A percentile compares a stretch with the other conserved stretches of the same genome.
Conservation (phyloP, 2,113 vertebrate species). For the Mormyrus lacerda region DNA sequence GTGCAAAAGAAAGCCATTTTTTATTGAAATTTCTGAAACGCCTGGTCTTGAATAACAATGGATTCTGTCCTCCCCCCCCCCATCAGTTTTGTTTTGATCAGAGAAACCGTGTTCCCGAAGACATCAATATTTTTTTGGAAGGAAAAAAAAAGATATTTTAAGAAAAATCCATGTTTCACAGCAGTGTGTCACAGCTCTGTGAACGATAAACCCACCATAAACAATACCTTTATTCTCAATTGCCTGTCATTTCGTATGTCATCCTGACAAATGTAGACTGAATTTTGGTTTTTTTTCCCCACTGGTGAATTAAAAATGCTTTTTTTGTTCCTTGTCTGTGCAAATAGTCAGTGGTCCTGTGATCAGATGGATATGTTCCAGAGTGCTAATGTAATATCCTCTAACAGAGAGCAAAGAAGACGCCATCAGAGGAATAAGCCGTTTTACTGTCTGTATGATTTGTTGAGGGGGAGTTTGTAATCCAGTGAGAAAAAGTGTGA, state of each 20-base stretch:
- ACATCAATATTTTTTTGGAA: slow-evolving; percentile 26
- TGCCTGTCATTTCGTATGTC: not conserved
- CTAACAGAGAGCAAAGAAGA: not conserved
- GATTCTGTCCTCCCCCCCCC: slow-evolving; percentile 34
- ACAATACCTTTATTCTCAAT: not conserved
- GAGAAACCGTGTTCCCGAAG: slow-evolving; percentile 29
- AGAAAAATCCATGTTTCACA: not conserved
- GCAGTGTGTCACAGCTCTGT: not conserved
- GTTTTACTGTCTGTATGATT: not conserved
- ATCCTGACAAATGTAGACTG: not conserved
- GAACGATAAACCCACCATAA: not conserved
- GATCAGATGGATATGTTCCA: not conserved
- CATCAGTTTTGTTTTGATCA: slow-evolving; percentile 30
- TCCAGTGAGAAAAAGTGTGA: not conserved
- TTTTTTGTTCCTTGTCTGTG: not conserved
- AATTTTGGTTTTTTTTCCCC: not conserved
- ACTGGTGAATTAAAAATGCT: not conserved
- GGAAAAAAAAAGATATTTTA: slow-evolving; percentile 14
- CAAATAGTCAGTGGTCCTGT: not conserved
- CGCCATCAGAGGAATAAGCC: not conserved
- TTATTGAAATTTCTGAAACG: not conserved
- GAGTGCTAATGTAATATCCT: not conserved
- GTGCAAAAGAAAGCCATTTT: slow-evolving; percentile 15
- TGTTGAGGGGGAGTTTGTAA: not conserved
- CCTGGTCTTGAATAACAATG: slow-evolving; percentile 27